A percentile compares a stretch with the other conserved stretches of the same genome.
These are phyloP conservation scores for Noturus placidus DNA, from an alignment of 2,113 vertebrate species.

Conservation along the genomic window DNA sequence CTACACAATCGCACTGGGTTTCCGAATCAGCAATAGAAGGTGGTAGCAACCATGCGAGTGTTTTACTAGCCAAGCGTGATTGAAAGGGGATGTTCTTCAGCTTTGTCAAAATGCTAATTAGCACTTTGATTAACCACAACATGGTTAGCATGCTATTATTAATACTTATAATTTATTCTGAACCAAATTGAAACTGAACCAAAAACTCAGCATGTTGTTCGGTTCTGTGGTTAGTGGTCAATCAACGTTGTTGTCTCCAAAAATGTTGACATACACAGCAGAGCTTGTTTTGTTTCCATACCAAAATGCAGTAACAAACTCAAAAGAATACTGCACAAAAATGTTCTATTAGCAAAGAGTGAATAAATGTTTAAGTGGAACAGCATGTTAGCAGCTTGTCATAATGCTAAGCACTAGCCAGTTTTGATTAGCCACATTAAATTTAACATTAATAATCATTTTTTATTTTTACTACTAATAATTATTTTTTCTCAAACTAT, in stretches of 20 bases:
- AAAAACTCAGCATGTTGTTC: neutral
- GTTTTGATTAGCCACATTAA: neutral
- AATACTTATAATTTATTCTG: neutral
- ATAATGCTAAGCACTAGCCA: neutral
- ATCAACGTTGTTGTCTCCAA: neutral
- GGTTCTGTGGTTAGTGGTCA: neutral
- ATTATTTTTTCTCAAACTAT: neutral
- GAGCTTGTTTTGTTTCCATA: neutral
- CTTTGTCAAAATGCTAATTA: neutral
- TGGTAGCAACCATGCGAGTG: neutral
- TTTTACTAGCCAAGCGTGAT: neutral
- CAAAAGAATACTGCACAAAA: neutral
- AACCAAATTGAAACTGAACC: neutral
- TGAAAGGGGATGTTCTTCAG: neutral
- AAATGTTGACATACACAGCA: neutral
- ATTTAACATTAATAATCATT: neutral
- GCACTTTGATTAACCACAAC: neutral
- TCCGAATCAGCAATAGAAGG: neutral
- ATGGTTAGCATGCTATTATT: neutral
- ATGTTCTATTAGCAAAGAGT: neutral
- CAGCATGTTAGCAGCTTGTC: neutral
- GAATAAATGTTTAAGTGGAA: neutral
- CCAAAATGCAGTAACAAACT: neutral
- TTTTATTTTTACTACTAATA: no score
- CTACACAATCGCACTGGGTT: neutral